Percentiles rank a stretch among this genome's conserved stretches.
These are phyloP conservation scores for Achatina immaculata DNA, from an alignment of 1,140 invertebrate genomes.

Conservation along the genomic window DNA sequence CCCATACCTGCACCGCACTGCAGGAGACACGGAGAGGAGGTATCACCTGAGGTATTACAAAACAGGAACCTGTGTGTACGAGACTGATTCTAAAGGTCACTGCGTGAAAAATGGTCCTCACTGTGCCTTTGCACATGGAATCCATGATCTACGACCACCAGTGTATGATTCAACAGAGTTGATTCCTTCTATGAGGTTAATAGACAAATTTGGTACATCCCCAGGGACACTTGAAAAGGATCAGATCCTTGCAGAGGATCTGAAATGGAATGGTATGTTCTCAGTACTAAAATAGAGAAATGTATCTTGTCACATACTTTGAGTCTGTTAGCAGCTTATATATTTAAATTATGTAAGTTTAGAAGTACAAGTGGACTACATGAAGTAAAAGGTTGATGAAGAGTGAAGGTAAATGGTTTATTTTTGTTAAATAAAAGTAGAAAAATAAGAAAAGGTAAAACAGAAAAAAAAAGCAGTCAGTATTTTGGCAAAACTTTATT, in stretches of 20 bases:
- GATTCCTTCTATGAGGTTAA: constrained; percentile 65
- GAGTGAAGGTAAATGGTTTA: no score
- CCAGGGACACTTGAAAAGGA: constrained; percentile 69
- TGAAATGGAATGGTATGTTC: constrained; percentile 95
- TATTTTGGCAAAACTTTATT: no score
- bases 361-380: no score
- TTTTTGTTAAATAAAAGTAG: no score
- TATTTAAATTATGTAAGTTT: no score
- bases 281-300: no score
- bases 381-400: no score
- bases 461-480: no score
- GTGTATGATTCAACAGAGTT: constrained; percentile 92
- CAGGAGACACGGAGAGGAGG: constrained; percentile 95
- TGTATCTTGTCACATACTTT: no score
- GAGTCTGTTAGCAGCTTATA: no score
- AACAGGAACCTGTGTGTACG: constrained; percentile 98
- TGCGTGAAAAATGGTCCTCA: constrained; percentile 95
- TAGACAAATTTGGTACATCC: constrained; percentile 40
- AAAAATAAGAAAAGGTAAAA: no score
- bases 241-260: constrained; percentile 94
- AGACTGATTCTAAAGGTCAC: constrained; percentile 94
- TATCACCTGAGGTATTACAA: constrained; percentile 99
- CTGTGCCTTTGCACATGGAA: constrained; percentile 98
- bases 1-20: constrained; percentile 93
- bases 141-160: constrained; percentile 92